Evolutionary conservation across 1,140 invertebrate species (phyloP).

Genomic region (Drosophila littoralis): DNA sequence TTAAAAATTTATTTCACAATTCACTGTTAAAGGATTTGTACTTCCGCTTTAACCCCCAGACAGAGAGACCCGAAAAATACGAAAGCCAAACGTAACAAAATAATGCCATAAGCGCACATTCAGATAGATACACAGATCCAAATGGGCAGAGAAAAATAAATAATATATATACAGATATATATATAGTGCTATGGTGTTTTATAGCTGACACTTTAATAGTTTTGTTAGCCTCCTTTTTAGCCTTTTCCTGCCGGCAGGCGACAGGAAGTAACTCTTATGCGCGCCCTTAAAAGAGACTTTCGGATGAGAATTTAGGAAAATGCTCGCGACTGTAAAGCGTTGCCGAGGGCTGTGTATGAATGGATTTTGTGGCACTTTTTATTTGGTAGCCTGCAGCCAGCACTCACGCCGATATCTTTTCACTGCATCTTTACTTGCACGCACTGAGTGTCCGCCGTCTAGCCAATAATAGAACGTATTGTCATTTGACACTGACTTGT

Average conservation of each 20-base stretch:
- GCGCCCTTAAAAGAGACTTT: conserved; percentile 62
- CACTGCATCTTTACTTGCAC: conserved; percentile 8
- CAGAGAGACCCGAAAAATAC: conserved; percentile 29
- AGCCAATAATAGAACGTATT: conserved; percentile 42
- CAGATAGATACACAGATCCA: conserved; percentile 22
- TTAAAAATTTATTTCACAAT: conserved; percentile 76
- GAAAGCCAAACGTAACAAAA: conserved; percentile 43
- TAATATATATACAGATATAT: conserved; percentile 54
- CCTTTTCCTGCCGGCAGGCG: conserved; percentile 42
- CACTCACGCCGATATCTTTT: not conserved
- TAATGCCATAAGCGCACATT: conserved; percentile 59
- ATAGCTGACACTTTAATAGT: conserved; percentile 76
- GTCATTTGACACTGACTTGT: conserved; percentile 23
- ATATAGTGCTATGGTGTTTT: conserved; percentile 51
- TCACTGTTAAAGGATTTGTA: conserved; percentile 80
- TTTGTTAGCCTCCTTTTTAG: conserved; percentile 68
- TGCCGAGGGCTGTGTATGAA: conserved; percentile 55
- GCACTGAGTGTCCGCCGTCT: conserved; percentile 22
- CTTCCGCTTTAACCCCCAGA: conserved; percentile 67
- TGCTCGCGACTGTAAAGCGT: conserved; percentile 31
- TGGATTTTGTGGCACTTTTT: conserved; percentile 78
- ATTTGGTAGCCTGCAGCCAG: conserved; percentile 56
- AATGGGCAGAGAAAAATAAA: conserved; percentile 55
- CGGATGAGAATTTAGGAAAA: conserved; percentile 27
- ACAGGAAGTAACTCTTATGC: conserved; percentile 75